Base-by-base conservation (phyloP, 2,797 vertebrate genomes). In the Rhabdophis nuchalis region DNA sequence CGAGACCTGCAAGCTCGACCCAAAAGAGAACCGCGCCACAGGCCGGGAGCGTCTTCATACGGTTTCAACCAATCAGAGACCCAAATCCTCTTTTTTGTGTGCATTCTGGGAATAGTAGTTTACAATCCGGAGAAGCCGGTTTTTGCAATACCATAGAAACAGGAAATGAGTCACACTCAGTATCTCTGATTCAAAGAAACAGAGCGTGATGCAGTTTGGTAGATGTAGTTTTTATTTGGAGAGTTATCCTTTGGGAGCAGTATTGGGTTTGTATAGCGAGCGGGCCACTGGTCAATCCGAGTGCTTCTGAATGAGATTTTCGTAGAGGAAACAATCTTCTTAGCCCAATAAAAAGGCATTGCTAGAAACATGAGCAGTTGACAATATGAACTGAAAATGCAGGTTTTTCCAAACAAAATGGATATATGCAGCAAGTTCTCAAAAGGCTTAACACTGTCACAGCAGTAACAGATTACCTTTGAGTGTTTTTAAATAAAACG, bases 21-120 rank as follows among this genome's bases (percentile, higher is more conserved):
- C 93, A 87, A 64, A 93, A 25, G 14, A 61, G 82, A 91, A 88
- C 91, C 92, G 86, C 91, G 58, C 88, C 64, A 90, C 94, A 52
- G 50, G 0, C 54, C 6, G 32, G 56, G 93, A 89, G 92, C 27
- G 53, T 0, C 3, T 0, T 5, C 0, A 5, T 7, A 7, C 5
- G 0, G 14, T 0, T 27, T 0, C 89, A 90, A 52, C 96, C 96
- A 96, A 94, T 96, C 57, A 1, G 29, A 0, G 4, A 0, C 56
- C 54, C 1, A 53, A 1, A 16, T 9, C 1, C 58, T 1, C 0
- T 32, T 10, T 10, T 92, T 86, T 85, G 4, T 23, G 87, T 27
- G 96, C 93, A 72, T 88, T 85, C 93, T 90, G 96, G 96, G 93
- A 95, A 3, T 0, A 32, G 88, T 29, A 87, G 88, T 93, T 89